Evolutionary conservation across 1,140 invertebrate genomes (phyloP), one percentile per base, ranked within the genome.

Genomic region (Bombyx mandarina): DNA sequence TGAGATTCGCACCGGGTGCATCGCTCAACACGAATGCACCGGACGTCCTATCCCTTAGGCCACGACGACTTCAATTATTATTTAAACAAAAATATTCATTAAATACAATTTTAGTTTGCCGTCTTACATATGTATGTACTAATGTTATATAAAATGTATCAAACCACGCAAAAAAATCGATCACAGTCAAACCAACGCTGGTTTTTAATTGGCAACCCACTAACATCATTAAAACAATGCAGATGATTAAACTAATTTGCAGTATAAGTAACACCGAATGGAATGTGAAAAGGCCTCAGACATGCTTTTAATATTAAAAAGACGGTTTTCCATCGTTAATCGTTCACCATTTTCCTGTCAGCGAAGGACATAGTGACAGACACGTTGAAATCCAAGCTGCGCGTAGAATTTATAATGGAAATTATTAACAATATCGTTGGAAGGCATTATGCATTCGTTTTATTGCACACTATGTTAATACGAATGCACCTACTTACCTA

Each of bases 291-390:
- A 55, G 54, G 44, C 26, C 44, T 6, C 44, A 52, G 57, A 59
- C 61, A 58, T 61, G 57, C 52, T 54, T 67, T 61, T 56, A 67
- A 62, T 64, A 64, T 67, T 64, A 68, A 71, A 72, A 66, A 61
- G 56, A 64, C 60, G 62, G 67, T 73, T 73, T 75, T 71, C 66
- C 66, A 57, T 60, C 62, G 45, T 55, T 64, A 66, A 65, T 62
- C 53, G 57, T 64, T 55, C 62, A 65, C 65, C 69, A 75, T 77
- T 75, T 73, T 77, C 72, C 72, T 75, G 72, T 66, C 67, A 63
- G 50, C 69, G 67, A 66, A 74, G 71, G 67, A 56, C 60, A 57
- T 49, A 45, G 48, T 63, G 61, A 66, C 62, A 62, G 65, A 68
- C 66, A 69, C 58, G 57, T 76, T 63, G 62, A 60, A 74, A 76